Base-by-base conservation (phyloP, 2,797 vertebrate genomes). In the Melopsittacus undulatus region DNA sequence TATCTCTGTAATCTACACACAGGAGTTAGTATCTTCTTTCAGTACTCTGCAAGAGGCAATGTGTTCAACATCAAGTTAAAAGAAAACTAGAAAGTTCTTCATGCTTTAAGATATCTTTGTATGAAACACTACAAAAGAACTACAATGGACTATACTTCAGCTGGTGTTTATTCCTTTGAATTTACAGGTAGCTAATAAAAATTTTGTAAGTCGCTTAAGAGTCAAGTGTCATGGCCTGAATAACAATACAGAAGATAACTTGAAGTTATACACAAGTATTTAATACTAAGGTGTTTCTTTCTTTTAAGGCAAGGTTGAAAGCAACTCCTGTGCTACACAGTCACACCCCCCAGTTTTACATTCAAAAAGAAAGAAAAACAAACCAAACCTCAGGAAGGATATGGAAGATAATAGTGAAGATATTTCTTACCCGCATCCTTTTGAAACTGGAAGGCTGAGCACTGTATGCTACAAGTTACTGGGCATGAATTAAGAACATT, bases 131-230 rank as follows among this genome's bases (percentile, higher is more conserved):
- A 11, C 36, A 32, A 46, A 83, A 82, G 23, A 95, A 72, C 64
- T 76, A 70, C 48, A 78, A 6, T 27, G 43, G 38, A 64, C 46
- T 36, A 7, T 17, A 76, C 51, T 88, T 93, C 29, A 91, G 24
- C 7, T 45, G 46, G 9, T 46, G 10, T 56, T 84, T 84, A 19
- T 21, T 94, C 27, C 74, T 32, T 20, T 72, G 29, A 69, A 78
- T 91, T 72, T 89, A 77, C 18, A 95, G 52, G 43, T 38, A 27
- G 40, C 42, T 75, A 26, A 86, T 56, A 34, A 87, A 87, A 94
- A 81, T 68, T 66, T 87, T 63, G 68, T 20, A 67, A 34, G 40
- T 7, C 30, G 14, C 20, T 72, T 3, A 82, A 81, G 27, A 11
- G 18, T 38, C 19, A 52, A 43, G 36, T 54, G 70, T 34, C 46